Base-by-base conservation (phyloP, 2,797 vertebrate genomes). In the Xiphophorus birchmanni region DNA sequence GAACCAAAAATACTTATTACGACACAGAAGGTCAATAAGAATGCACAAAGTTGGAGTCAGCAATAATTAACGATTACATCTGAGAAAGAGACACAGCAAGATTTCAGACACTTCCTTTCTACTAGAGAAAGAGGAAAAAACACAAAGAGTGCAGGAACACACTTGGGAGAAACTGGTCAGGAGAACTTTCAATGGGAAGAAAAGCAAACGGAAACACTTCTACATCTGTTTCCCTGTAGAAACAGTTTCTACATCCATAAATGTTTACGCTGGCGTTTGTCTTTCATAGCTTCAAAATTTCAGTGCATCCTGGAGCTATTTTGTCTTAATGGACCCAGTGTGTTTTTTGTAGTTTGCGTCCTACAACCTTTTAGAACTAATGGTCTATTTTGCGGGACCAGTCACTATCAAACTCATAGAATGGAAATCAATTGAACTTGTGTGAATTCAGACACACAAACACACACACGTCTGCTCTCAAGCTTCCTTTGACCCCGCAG, bases 401-500 rank as follows among this genome's bases (percentile, higher is more conserved):
- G 12, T 48, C 12, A 40, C 23, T 17, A 23, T 37, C 10, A 0
- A 45, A 40, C 26, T 76, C 3, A 84, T 63, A 78, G 47, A 35
- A 9, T 42, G 12, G 26, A 81, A 82, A 63, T 84, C 80, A 76
- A 47, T 81, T 80, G 32, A 29, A n/a, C 47, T 63, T 74, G 45
- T 58, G 21, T 37, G 69, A 77, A 32, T 23, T 7, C 15, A 73
- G 13, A 9, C 71, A 58, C 67, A 78, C 5, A 80, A 12, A 9
- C 50, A 23, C 58, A 6, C 44, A 80, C n/a, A 54, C 23, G 23
- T 23, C 47, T 80, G 13, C 17, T 60, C 76, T 80, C 73, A 77
- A 56, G 63, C 45, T 63, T 60, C 52, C 58, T 79, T 73, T 81
- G 79, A 85, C 84, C 74, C 71, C 74, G 63, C 40, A 72, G 47